phyloP scores from a whole-genome alignment of 2,113 vertebrate genomes.

The Gasterosteus nipponicus region DNA sequence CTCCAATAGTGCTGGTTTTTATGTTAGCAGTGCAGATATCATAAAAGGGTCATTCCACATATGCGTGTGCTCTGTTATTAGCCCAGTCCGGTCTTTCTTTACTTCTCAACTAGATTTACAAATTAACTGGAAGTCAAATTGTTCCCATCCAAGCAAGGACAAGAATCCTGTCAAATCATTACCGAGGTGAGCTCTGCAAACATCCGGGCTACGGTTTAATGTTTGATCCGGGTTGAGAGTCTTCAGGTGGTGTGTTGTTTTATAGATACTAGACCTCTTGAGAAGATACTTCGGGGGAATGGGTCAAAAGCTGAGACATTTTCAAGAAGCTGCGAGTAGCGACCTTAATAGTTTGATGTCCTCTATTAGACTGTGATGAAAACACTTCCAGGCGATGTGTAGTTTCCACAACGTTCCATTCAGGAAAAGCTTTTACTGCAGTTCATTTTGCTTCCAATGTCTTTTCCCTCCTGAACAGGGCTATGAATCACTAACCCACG shows the following conservation, averaged over 20 bases:
- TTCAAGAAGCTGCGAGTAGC: not conserved
- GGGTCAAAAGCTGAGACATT: not conserved
- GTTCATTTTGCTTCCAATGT: not conserved
- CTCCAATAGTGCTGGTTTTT: not conserved
- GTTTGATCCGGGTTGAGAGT: constrained; percentile 18
- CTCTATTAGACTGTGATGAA: not conserved
- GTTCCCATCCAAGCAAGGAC: not conserved
- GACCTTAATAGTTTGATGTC: not conserved
- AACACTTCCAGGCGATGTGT: not conserved
- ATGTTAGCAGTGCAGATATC: not conserved
- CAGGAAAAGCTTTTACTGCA: not conserved
- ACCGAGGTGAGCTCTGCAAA: constrained; percentile 45
- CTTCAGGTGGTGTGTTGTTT: not conserved
- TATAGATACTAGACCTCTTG: not conserved
- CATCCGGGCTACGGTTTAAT: constrained; percentile 24
- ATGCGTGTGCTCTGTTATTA: not conserved
- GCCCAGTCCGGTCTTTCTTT: not conserved
- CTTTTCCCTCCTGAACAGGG: not conserved
- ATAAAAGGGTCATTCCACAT: not conserved
- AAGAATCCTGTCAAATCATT: constrained; percentile 23
- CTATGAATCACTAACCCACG: not conserved
- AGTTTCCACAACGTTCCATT: not conserved
- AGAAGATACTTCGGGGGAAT: not conserved
- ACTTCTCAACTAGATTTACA: not conserved
- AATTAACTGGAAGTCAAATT: constrained; percentile 4